A percentile compares a stretch with the other conserved stretches of the same genome.
phyloP scores from a whole-genome alignment of 2,797 vertebrate genomes.

The Pantherophis alleghaniensis region DNA sequence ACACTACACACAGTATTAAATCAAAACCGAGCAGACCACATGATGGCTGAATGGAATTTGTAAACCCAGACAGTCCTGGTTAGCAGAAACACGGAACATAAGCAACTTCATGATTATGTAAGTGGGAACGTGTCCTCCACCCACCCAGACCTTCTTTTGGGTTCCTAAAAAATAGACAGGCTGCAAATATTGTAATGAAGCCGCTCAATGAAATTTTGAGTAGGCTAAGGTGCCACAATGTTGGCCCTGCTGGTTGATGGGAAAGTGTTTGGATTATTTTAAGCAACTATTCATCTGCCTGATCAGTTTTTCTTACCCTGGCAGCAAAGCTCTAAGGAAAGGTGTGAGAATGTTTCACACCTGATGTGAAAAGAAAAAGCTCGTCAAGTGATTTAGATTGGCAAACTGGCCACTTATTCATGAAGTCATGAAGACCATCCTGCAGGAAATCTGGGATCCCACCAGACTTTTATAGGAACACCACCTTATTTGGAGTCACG shows the following conservation, averaged over 20 bases:
- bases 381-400: neutral
- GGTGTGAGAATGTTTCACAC: neutral
- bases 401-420: neutral
- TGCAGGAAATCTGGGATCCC: neutral
- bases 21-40: neutral
- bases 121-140: neutral
- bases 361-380: neutral
- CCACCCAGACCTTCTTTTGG: neutral
- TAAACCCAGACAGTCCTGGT: neutral
- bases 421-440: neutral
- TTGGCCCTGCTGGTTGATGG: neutral
- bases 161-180: conserved; percentile 6
- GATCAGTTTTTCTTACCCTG: neutral
- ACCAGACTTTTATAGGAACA: neutral
- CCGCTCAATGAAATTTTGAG: conserved; percentile 7
- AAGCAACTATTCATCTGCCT: neutral
- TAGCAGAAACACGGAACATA: neutral
- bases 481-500: neutral
- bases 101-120: neutral
- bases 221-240: conserved; percentile 15
- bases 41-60: neutral
- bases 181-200: conserved; percentile 10
- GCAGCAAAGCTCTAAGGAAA: neutral
- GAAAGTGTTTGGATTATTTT: neutral
- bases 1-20: neutral